These are phyloP conservation scores for Drosophila oshimai DNA, from an alignment of 1,140 invertebrate genomes.

Conservation along the genomic window DNA sequence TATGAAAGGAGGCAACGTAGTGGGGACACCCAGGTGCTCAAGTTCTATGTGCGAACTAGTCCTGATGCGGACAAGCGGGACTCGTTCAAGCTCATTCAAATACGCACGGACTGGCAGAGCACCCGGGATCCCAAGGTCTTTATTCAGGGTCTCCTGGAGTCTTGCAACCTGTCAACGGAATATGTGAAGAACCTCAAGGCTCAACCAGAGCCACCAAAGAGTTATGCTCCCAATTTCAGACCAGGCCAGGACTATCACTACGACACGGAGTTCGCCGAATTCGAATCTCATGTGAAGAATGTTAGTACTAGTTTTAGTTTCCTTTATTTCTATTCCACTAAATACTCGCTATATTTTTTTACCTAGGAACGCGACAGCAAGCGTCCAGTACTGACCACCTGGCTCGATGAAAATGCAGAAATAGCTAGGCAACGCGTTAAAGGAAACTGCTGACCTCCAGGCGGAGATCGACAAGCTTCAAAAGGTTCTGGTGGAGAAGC, in stretches of 20 bases:
- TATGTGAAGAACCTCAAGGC: conserved; percentile 89
- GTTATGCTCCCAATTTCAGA: conserved; percentile 21
- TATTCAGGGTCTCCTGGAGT: conserved; percentile 90
- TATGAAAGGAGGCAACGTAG: conserved; percentile 85
- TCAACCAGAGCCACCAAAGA: conserved; percentile 15
- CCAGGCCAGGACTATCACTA: conserved; percentile 63
- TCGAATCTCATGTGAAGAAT: conserved; percentile 49
- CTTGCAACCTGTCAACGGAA: conserved; percentile 92
- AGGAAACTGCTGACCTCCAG: conserved; percentile 86
- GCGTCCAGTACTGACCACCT: conserved; percentile 74
- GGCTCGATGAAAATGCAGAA: conserved; percentile 87
- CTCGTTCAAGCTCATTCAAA: conserved; percentile 88
- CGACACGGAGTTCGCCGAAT: conserved; percentile 58
- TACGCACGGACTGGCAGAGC: conserved; percentile 68
- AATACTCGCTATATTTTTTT: background rate
- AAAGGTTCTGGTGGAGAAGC: conserved; percentile 83
- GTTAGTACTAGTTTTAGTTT: conserved; percentile 17
- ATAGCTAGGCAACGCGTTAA: conserved; percentile 85
- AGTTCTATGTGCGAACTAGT: conserved; percentile 90
- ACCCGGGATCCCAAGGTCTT: conserved; percentile 87
- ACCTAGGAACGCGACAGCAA: conserved; percentile 64
- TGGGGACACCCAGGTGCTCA: conserved; percentile 84
- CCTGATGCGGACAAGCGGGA: conserved; percentile 82
- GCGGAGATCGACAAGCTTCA: conserved; percentile 87
- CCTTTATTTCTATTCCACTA: too few relatives aligned